Base-by-base conservation (phyloP, 2,113 vertebrate genomes). In the Eptatretus burgeri region DNA sequence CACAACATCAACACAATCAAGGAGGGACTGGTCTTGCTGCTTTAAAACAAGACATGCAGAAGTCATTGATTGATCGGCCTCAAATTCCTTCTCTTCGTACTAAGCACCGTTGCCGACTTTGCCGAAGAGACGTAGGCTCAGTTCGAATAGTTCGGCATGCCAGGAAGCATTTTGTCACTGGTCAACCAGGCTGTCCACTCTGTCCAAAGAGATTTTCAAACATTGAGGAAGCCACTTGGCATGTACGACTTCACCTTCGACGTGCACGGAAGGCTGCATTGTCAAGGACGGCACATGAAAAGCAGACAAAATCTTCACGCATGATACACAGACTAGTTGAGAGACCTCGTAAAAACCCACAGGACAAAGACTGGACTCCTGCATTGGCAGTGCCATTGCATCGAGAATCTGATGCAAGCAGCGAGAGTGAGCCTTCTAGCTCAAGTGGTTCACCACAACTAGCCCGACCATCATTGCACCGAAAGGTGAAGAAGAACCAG, bases 131-230 rank as follows among this genome's bases (percentile, higher is more conserved):
- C 41, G 78, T 86, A 66, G 78, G 79, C 69, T 85, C 86, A 66
- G 74, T 77, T 41, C 79, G 83, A 67, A 79, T 93, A 66, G 69
- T 86, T 67, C 83, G 84, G 71, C 91, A 98, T 74, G 85, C 89
- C 12, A 88, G 82, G 74, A 87, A 83, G 76, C 91, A 98, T 13
- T 75, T 80, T 71, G 75, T 79, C 67, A 78, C 84, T 51, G 76
- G 77, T 12, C 63, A 76, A 70, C 84, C 85, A 65, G 84, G 81
- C 0, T 98, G 91, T 69, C 88, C 91, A 0, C 74, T 96, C 63
- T 98, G 91, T 70, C 75, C 83, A 68, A 79, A 80, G 67, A 82
- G 76, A 62, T 98, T 86, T 67, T 76, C 78, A 67, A 81, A 74
- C 69, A 82, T 83, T 69, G 80, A 85, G 62, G 72, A 85, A 16